Percentiles rank a stretch among this genome's conserved stretches.
Evolutionary conservation across 1,140 invertebrate species (phyloP).

Genomic region (Drosophila equinoxialis): DNA sequence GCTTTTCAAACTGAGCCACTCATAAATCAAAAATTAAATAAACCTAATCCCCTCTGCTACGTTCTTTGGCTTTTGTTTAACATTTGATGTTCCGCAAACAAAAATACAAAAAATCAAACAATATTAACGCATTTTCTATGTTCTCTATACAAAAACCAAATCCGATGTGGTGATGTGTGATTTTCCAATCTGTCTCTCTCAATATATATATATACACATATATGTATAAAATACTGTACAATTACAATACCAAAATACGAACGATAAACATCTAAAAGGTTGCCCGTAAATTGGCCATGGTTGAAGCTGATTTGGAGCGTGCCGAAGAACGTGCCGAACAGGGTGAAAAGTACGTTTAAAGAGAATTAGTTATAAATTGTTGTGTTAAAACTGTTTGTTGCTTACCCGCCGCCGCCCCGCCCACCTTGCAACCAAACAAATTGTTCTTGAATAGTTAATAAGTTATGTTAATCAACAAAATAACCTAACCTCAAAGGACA

Average conservation of each 20-base stretch:
- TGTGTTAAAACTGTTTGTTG: not conserved
- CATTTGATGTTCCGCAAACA: slow-evolving; percentile 8
- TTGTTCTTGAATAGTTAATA: slow-evolving; percentile 46
- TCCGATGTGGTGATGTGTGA: slow-evolving; percentile 1
- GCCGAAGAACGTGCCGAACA: slow-evolving; percentile 99
- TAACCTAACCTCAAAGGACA: slow-evolving; percentile 69
- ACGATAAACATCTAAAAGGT: slow-evolving; percentile 88
- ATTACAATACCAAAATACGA: slow-evolving; percentile 43
- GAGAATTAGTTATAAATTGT: slow-evolving; percentile 23
- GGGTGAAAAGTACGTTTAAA: slow-evolving; percentile 98
- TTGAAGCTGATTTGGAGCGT: slow-evolving; percentile 99
- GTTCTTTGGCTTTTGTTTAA: slow-evolving; percentile 12
- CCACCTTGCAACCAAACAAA: not conserved
- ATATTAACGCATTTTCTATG: slow-evolving; percentile 69
- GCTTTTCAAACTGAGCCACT: not conserved
- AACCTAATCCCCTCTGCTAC: slow-evolving; percentile 17
- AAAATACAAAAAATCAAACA: slow-evolving; percentile 35
- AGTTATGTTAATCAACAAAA: slow-evolving; percentile 34
- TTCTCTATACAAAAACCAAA: slow-evolving; percentile 43
- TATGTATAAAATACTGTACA: slow-evolving; percentile 47
- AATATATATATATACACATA: slow-evolving; percentile 29
- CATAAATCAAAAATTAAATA: slow-evolving; percentile 7
- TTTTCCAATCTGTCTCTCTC: slow-evolving; percentile 19
- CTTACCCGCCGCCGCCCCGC: not conserved
- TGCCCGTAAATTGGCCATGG: slow-evolving; percentile 99